phyloP scores from a whole-genome alignment of 2,797 vertebrate species.

The Todus mexicanus region DNA sequence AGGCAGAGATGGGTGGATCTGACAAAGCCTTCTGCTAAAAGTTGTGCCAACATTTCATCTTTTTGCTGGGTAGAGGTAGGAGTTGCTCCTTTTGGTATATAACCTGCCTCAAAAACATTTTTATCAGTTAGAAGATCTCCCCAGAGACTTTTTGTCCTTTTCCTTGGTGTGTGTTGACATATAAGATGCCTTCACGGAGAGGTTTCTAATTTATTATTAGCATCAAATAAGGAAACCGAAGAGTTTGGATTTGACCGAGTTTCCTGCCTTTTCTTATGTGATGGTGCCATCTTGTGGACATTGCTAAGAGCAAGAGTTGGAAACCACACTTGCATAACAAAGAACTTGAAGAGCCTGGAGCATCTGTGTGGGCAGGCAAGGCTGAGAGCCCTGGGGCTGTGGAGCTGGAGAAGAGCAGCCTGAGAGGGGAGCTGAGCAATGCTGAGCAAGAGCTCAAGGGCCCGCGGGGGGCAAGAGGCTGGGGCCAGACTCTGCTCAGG shows the following conservation, averaged over 20 bases:
- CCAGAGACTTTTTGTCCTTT: neutral
- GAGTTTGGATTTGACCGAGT: rapidly evolving
- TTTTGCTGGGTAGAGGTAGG: neutral
- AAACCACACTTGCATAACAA: too few species aligned
- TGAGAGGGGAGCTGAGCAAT: too few species aligned
- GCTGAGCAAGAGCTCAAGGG: too few species aligned
- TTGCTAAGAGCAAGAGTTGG: neutral
- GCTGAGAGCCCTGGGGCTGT: neutral
- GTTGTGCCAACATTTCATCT: neutral
- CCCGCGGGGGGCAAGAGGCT: too few species aligned
- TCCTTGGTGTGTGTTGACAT: neutral
- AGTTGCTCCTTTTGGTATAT: neutral
- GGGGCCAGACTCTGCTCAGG: too few species aligned
- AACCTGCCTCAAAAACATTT: neutral
- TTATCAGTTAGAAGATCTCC: neutral
- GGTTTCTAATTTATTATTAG: too few species aligned
- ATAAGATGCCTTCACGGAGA: neutral
- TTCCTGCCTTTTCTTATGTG: neutral
- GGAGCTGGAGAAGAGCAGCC: neutral
- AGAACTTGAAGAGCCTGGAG: neutral
- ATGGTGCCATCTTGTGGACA: neutral
- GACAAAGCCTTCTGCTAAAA: neutral
- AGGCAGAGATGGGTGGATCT: neutral
- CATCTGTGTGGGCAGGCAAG: too few species aligned
- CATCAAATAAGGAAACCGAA: neutral